Conservation (phyloP, 2,113 vertebrate genomes). For the Raphicerus campestris region DNA sequence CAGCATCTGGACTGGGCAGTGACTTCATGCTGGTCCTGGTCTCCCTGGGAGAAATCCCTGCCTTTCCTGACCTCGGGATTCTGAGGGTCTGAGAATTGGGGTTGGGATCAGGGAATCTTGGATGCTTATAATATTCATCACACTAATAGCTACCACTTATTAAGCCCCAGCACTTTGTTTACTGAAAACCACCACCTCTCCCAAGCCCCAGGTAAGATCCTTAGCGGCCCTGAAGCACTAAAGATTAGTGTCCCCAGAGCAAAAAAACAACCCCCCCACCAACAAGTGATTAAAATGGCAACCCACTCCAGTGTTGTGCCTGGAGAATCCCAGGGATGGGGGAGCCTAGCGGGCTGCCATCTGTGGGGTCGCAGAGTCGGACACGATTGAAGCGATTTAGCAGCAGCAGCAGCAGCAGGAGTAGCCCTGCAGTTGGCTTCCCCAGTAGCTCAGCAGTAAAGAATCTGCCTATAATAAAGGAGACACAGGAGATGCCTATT, state of each 20-base stretch:
- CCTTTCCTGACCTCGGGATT: neutral
- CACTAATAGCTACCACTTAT: neutral
- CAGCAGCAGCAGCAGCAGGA: too few species aligned
- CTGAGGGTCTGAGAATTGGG: neutral
- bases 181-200: neutral
- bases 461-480: neutral
- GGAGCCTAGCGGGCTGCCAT: too few species aligned
- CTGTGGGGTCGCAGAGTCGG: too few species aligned
- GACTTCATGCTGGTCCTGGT: neutral
- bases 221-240: neutral
- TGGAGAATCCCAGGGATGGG: too few species aligned
- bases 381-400: too few species aligned
- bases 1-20: neutral
- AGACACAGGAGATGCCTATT: neutral
- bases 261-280: neutral
- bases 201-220: neutral
- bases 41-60: neutral
- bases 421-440: neutral
- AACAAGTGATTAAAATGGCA: too few species aligned
- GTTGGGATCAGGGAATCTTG: neutral
- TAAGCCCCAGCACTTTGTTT: neutral
- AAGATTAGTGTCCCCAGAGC: neutral
- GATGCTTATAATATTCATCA: neutral
- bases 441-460: neutral
- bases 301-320: too few species aligned